Evolutionary conservation across 2,888 invertebrate species (phyloP).

Genomic region (Apamea monoglypha): DNA sequence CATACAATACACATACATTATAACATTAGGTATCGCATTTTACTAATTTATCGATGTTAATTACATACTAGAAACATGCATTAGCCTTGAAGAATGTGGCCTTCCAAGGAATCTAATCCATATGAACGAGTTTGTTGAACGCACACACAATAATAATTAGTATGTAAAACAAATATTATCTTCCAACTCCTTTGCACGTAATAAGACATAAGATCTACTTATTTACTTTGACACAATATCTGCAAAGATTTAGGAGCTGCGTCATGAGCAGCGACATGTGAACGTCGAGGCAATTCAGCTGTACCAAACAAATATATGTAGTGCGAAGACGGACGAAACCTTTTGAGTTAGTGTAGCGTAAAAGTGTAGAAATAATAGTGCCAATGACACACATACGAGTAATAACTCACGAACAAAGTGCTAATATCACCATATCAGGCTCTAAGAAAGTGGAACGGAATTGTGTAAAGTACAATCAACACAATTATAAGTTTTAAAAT

Average conservation of each 20-base stretch:
- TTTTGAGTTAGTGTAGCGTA: too few species aligned
- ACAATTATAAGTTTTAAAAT: too few species aligned
- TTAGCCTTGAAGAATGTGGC: constrained; percentile 21
- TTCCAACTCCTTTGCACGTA: constrained; percentile 1
- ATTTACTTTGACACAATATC: constrained; percentile 37
- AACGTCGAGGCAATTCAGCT: too few species aligned
- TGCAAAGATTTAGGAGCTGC: constrained; percentile 15
- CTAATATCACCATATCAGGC: too few species aligned
- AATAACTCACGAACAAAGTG: too few species aligned
- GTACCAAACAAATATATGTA: too few species aligned
- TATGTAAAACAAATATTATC: constrained; percentile 44
- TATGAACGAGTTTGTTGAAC: constrained; percentile 19
- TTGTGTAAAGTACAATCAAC: too few species aligned
- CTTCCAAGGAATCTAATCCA: constrained; percentile 18
- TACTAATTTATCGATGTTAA: background rate
- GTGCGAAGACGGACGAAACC: too few species aligned
- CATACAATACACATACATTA: background rate
- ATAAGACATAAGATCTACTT: constrained; percentile 7
- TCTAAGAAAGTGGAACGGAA: too few species aligned
- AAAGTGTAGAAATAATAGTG: too few species aligned
- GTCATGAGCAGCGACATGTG: background rate
- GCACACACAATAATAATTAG: constrained; percentile 28
- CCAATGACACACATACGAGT: too few species aligned
- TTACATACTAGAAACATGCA: background rate
- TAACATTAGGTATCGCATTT: background rate